Evolutionary conservation across 2,797 vertebrate species (phyloP), one percentile per base, ranked within the genome.

Genomic region (Sebastolobus alascanus): DNA sequence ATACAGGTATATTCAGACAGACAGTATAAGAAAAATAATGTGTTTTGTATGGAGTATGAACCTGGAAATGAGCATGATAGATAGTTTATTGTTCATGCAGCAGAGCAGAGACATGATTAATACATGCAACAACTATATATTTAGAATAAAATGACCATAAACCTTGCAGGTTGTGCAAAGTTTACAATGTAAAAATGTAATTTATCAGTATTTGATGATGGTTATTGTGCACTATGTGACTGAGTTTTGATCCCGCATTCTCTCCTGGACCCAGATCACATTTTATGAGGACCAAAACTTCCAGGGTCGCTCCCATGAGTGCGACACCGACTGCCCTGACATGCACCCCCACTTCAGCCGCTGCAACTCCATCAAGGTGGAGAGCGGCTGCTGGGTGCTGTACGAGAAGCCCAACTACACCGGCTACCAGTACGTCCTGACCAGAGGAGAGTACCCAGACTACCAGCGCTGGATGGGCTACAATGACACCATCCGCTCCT

Each of bases 381-480:
- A 95, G 67, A 94, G 93, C 14, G 94, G 95, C 85, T 95, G 93
- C 91, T 95, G 94, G 94, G 93, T 95, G 38, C 83, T 95, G 67
- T 95, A 94, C 10, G 94, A 95, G 88, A 93, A 93, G 66, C 92
- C 93, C 82, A 93, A 94, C 87, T 95, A 92, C 89, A 87, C 82
- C 2, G 94, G 94, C 50, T 94, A 92, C 85, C 94, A 95, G 89
- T 95, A 95, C 16, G 92, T 95, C 40, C 88, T 95, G 86, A 95
- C 92, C 87, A 68, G 89, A 6, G 94, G 94, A 1, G 93, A 95
- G 68, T 95, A 95, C 81, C 92, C 94, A 0, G 94, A 95, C 83
- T 95, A 95, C 87, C 95, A 94, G 83, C 89, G 82, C 81, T 94
- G 94, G 94, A 94, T 94, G 94, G 94, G 94, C 73, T 95, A 92